phyloP scores from a whole-genome alignment of 2,888 invertebrate genomes.

The Augiades crinisus region DNA sequence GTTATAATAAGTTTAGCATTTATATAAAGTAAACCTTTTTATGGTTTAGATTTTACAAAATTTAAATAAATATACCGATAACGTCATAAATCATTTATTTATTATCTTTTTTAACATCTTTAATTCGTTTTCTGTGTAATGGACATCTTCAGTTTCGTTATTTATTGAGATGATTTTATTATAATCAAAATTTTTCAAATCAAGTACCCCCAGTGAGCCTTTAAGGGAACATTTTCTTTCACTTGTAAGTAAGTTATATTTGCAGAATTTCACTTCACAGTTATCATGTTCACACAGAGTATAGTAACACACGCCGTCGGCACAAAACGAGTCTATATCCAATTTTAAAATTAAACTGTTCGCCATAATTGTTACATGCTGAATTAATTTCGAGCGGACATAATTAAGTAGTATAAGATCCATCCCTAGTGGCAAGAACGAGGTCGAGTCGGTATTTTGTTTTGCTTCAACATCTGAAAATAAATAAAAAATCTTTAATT shows the following conservation, averaged over 20 bases:
- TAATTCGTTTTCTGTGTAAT: slow-evolving; percentile 42
- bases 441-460: slow-evolving; percentile 1
- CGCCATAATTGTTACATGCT: slow-evolving; percentile 47
- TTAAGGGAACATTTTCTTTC: slow-evolving; percentile 42
- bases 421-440: slow-evolving; percentile 32
- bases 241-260: slow-evolving; percentile 48
- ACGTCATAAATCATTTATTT: slow-evolving; percentile 30
- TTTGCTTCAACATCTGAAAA: slow-evolving; percentile 8
- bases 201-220: slow-evolving; percentile 31
- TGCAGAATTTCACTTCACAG: slow-evolving; percentile 47
- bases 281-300: slow-evolving; percentile 41
- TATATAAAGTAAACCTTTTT: too few relatives aligned
- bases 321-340: slow-evolving; percentile 48
- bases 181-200: slow-evolving; percentile 29
- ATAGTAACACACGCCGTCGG: slow-evolving; percentile 53
- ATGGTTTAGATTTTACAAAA: too few relatives aligned
- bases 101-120: slow-evolving; percentile 39
- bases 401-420: slow-evolving; percentile 41
- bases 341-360: slow-evolving; percentile 47
- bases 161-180: slow-evolving; percentile 31
- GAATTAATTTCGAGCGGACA: slow-evolving; percentile 42
- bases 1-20: too few relatives aligned
- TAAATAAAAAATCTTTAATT: background rate
- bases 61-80: slow-evolving; percentile 1
- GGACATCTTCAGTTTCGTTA: slow-evolving; percentile 33